These are phyloP conservation scores for Sylvilagus bachmani DNA, from an alignment of 2,113 vertebrate genomes.

Conservation along the genomic window DNA sequence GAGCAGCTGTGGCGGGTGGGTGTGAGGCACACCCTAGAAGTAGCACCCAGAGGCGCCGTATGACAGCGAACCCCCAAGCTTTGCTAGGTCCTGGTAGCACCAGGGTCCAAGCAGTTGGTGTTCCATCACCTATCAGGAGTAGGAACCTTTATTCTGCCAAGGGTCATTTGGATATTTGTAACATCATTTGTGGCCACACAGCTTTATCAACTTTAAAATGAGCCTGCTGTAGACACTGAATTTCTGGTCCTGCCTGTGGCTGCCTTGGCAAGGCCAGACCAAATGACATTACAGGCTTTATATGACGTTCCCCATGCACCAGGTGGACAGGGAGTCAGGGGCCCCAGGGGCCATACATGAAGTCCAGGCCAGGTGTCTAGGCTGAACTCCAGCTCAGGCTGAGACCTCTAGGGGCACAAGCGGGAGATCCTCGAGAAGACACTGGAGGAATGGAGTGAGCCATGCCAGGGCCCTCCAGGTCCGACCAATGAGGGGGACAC, in stretches of 20 bases:
- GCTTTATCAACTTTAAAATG: no score
- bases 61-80: not conserved
- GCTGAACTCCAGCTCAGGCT: not conserved
- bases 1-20: fast-evolving
- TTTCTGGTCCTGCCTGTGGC: no score
- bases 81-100: not conserved
- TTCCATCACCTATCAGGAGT: not conserved
- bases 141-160: no score
- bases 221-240: no score
- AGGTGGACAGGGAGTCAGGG: no score
- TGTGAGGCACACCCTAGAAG: no score
- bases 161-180: no score
- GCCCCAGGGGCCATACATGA: not conserved
- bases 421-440: not conserved
- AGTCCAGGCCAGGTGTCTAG: not conserved
- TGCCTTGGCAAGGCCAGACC: no score
- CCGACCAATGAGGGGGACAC: not conserved
- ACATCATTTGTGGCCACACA: no score
- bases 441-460: not conserved
- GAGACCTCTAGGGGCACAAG: not conserved
- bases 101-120: not conserved
- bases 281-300: no score
- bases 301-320: no score
- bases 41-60: not conserved
- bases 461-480: not conserved